Percentiles rank a stretch among this genome's conserved stretches.
phyloP scores from a whole-genome alignment of 2,797 vertebrate species.

The Phaenicophaeus curvirostris region DNA sequence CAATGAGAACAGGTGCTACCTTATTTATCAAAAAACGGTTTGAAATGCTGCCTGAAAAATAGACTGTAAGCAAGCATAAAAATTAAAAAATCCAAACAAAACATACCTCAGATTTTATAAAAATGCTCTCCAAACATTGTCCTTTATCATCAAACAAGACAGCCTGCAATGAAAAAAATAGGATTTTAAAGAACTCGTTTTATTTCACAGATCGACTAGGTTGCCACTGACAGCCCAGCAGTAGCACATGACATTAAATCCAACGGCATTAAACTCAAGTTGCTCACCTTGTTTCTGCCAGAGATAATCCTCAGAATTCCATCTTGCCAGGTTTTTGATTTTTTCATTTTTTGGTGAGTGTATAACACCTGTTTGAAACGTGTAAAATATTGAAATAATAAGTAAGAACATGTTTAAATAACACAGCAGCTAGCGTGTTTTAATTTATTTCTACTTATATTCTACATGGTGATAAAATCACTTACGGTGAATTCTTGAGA shows the following conservation, averaged over 20 bases:
- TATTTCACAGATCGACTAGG: not conserved
- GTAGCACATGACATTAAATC: not conserved
- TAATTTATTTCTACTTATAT: not conserved
- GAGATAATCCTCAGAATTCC: conserved; percentile 72
- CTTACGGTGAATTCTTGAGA: conserved; percentile 77
- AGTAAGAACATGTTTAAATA: not conserved
- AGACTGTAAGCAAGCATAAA: not conserved
- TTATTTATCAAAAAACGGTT: not conserved
- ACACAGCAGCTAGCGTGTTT: not conserved
- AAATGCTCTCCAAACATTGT: conserved; percentile 78
- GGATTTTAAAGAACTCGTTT: not conserved
- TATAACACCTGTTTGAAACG: conserved; percentile 74
- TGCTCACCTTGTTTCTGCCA: conserved; percentile 75
- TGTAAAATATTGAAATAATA: not conserved
- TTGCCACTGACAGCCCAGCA: not conserved
- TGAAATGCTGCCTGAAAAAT: not conserved
- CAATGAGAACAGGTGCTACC: not conserved
- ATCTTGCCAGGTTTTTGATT: conserved; percentile 82
- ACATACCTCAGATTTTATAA: conserved; percentile 77
- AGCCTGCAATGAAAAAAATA: conserved; percentile 68
- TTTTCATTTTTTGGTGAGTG: conserved; percentile 83
- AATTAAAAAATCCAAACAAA: not conserved
- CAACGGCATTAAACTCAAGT: not conserved
- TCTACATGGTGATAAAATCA: not conserved
- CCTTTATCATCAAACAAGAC: conserved; percentile 79